phyloP scores from a whole-genome alignment of 2,797 vertebrate genomes.

The Tarsius wallacei region DNA sequence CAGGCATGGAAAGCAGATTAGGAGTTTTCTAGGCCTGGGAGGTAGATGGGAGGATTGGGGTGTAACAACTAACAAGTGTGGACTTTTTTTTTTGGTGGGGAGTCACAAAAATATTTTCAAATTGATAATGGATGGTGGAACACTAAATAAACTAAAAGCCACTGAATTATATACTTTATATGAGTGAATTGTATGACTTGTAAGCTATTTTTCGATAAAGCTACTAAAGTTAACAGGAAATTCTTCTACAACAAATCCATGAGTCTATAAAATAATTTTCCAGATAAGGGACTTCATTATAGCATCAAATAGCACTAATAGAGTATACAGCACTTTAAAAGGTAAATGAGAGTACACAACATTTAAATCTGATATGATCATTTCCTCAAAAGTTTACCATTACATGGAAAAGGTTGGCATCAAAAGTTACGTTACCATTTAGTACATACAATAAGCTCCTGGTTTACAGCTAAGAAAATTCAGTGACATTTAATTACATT shows the following conservation, averaged over 20 bases:
- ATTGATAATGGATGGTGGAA: neutral
- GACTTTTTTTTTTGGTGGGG: no score
- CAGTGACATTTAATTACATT: slow-evolving; percentile 57
- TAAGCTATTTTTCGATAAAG: slow-evolving; percentile 64
- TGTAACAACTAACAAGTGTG: neutral
- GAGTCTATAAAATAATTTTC: slow-evolving; percentile 58
- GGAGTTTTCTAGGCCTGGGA: neutral
- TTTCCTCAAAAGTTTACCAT: slow-evolving; percentile 61
- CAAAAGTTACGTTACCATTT: slow-evolving; percentile 38
- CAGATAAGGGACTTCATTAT: slow-evolving; percentile 61
- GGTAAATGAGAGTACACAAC: neutral
- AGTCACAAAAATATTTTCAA: slow-evolving; percentile 55
- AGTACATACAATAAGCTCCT: slow-evolving; percentile 48
- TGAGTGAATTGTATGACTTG: neutral
- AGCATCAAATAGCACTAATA: slow-evolving; percentile 49
- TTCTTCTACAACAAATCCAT: slow-evolving; percentile 63
- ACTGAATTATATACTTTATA: slow-evolving; percentile 8
- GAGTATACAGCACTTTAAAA: neutral
- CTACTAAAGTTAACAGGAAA: slow-evolving; percentile 55
- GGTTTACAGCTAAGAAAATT: slow-evolving; percentile 52
- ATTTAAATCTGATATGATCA: slow-evolving; percentile 54
- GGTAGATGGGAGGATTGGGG: neutral
- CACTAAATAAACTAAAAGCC: slow-evolving; percentile 25
- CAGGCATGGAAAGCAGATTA: neutral
- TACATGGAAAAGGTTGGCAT: slow-evolving; percentile 5